These are phyloP conservation scores for Yponomeuta plumbellus DNA, from an alignment of 2,888 invertebrate species.

Conservation along the genomic window DNA sequence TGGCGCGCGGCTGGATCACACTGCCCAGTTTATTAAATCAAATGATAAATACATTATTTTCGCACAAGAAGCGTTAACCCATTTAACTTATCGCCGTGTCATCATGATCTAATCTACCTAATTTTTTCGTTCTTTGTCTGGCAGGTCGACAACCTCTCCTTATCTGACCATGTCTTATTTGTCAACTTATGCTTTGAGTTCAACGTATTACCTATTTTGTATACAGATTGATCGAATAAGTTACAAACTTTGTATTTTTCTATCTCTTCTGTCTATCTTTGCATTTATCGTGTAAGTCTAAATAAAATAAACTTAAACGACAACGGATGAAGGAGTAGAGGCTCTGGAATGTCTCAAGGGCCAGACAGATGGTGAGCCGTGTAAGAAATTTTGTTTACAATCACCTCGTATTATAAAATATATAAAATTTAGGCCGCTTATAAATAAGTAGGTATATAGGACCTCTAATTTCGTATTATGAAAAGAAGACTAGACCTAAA, in stretches of 20 bases:
- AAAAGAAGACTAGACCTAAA: not conserved
- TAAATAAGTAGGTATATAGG: not conserved
- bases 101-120: conserved; percentile 40
- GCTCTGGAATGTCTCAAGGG: not conserved
- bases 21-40: conserved; percentile 5
- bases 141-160: conserved; percentile 47
- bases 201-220: not conserved
- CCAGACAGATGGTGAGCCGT: not conserved
- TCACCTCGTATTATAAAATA: not conserved
- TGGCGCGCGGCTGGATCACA: not conserved
- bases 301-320: no score
- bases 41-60: not conserved
- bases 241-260: no score
- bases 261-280: no score
- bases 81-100: conserved; percentile 19
- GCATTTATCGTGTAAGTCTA: no score
- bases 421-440: not conserved
- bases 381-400: not conserved
- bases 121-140: conserved; percentile 45
- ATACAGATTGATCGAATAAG: not conserved
- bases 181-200: conserved; percentile 31
- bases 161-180: conserved; percentile 50
- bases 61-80: not conserved
- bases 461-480: not conserved
- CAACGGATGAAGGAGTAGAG: conserved; percentile 3